Evolutionary conservation across 2,113 vertebrate species (phyloP).

Genomic region (Nothocercus julius): DNA sequence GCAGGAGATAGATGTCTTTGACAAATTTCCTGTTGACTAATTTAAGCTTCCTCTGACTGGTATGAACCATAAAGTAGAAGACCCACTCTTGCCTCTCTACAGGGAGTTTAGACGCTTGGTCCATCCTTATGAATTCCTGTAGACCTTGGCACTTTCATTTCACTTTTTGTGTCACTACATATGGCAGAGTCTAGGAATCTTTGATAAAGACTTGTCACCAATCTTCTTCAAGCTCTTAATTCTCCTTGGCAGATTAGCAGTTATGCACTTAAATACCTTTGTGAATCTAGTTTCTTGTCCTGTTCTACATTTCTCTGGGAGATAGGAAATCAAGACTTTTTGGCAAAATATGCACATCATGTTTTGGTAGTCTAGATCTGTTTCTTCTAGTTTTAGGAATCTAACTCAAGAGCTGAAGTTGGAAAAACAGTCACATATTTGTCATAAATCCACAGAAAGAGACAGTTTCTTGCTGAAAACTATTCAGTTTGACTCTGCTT

Average conservation of each 20-base stretch:
- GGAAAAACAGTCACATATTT: background rate
- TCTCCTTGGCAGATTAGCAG: background rate
- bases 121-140: background rate
- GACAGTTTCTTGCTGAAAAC: background rate
- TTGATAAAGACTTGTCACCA: background rate
- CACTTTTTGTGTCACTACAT: background rate
- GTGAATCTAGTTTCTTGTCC: background rate
- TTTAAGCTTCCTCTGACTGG: background rate
- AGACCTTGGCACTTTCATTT: background rate
- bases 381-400: background rate
- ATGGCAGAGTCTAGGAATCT: background rate
- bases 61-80: background rate
- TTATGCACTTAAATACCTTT: background rate
- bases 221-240: background rate
- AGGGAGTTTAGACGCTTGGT: rapidly evolving
- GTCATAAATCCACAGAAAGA: background rate
- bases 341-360: background rate
- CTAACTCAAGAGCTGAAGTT: background rate
- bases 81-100: background rate
- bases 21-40: background rate
- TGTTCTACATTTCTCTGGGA: background rate
- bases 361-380: background rate
- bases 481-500: background rate
- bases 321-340: background rate
- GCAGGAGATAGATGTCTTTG: background rate